Percentiles rank a stretch among this genome's conserved stretches.
Conservation (phyloP, 2,113 vertebrate genomes). For the Aphyosemion australe region DNA sequence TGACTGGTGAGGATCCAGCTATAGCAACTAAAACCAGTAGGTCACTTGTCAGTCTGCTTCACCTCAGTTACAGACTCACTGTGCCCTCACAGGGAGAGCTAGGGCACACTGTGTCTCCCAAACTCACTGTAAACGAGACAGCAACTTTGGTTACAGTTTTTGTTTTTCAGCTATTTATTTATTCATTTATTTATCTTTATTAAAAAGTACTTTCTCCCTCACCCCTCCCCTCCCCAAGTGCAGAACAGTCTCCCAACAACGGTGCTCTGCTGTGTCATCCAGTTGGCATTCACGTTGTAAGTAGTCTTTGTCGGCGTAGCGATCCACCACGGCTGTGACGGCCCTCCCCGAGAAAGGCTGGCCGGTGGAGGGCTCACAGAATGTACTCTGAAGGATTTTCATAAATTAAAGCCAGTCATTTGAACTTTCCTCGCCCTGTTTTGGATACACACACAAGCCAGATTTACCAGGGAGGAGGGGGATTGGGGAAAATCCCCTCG, state of each 20-base stretch:
- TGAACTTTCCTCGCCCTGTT: constrained; percentile 90
- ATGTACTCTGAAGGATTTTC: constrained; percentile 99
- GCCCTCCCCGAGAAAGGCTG: constrained; percentile 84
- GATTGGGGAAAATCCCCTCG: constrained; percentile 59
- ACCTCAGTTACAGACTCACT: constrained; percentile 76
- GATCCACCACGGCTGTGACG: constrained; percentile 78
- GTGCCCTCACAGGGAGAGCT: constrained; percentile 80
- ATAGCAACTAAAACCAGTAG: constrained; percentile 90
- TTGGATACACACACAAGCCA: constrained; percentile 87
- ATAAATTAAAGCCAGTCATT: constrained; percentile 98
- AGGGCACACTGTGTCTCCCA: constrained; percentile 89
- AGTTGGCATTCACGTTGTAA: constrained; percentile 75
- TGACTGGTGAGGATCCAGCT: constrained; percentile 84
- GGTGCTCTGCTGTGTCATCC: constrained; percentile 79
- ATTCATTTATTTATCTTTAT: constrained; percentile 82
- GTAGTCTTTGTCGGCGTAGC: constrained; percentile 73
- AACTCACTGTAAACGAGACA: constrained; percentile 99
- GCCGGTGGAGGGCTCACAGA: constrained; percentile 84
- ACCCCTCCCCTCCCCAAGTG: constrained; percentile 77
- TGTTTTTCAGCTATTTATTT: constrained; percentile 83
- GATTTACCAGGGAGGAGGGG: constrained; percentile 79
- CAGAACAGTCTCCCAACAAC: constrained; percentile 88
- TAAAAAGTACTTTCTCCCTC: constrained; percentile 88
- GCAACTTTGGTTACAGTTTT: constrained; percentile 98
- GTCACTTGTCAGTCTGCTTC: constrained; percentile 80